Conservation (phyloP, 1,140 invertebrate species). For the Neodiprion fabricii region DNA sequence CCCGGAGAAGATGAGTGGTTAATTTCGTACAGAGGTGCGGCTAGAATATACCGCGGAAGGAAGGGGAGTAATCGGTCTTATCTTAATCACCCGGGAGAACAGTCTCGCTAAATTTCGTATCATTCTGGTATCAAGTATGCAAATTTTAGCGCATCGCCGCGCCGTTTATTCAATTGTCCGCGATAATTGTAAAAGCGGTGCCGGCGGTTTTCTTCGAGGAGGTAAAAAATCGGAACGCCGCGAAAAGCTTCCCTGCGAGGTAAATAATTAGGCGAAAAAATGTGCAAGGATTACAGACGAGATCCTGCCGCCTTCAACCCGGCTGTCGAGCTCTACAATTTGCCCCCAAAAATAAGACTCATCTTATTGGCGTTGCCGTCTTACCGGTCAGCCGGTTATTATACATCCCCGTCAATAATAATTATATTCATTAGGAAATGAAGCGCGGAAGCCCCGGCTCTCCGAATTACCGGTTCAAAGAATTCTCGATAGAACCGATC, state of each 20-base stretch:
- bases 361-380: constrained; percentile 6
- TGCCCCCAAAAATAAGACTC: neutral
- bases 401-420: neutral
- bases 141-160: too few relatives aligned
- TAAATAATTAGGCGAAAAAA: too few relatives aligned
- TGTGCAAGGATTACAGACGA: too few relatives aligned
- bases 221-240: too few relatives aligned
- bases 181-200: too few relatives aligned
- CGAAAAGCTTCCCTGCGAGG: too few relatives aligned
- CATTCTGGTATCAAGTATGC: too few relatives aligned
- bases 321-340: neutral
- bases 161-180: too few relatives aligned
- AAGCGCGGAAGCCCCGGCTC: neutral
- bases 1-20: neutral
- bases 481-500: neutral
- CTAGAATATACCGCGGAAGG: neutral
- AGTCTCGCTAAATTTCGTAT: too few relatives aligned
- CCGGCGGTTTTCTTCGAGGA: too few relatives aligned
- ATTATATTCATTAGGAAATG: constrained; percentile 6
- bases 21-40: neutral
- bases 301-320: too few relatives aligned
- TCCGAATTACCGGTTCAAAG: constrained; percentile 1
- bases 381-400: neutral
- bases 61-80: neutral
- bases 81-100: neutral